phyloP scores from a whole-genome alignment of 1,140 invertebrate genomes.

The Achatina immaculata region DNA sequence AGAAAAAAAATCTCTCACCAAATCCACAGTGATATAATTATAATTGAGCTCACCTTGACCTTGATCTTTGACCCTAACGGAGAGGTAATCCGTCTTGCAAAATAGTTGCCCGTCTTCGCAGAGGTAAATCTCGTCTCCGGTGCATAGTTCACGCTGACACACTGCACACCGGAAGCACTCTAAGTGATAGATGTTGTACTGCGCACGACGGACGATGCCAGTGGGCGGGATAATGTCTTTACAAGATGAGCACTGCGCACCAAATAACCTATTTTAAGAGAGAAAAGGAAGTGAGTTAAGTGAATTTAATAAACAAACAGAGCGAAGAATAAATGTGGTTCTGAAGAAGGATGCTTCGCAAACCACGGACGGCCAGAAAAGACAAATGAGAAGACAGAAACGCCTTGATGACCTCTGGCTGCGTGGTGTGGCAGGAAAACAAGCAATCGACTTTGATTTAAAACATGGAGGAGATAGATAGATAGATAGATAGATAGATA shows the following conservation, averaged over 20 bases:
- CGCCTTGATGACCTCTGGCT: too few relatives aligned
- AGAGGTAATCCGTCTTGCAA: slow-evolving; percentile 63
- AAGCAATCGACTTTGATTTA: too few relatives aligned
- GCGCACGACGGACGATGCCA: slow-evolving; percentile 60
- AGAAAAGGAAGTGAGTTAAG: too few relatives aligned
- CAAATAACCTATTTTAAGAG: slow-evolving; percentile 54
- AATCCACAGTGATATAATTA: too few relatives aligned
- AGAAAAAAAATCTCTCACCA: too few relatives aligned
- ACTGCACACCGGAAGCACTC: slow-evolving; percentile 62
- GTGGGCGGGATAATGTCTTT: slow-evolving; percentile 52
- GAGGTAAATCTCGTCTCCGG: slow-evolving; percentile 68
- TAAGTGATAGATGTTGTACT: slow-evolving; percentile 66
- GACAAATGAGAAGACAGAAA: too few relatives aligned
- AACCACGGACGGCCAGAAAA: too few relatives aligned
- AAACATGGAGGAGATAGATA: background rate
- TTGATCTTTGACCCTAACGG: slow-evolving; percentile 3
- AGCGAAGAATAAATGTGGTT: too few relatives aligned
- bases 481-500: slow-evolving; percentile 11
- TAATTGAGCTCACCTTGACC: slow-evolving; percentile 15
- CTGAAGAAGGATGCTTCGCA: too few relatives aligned
- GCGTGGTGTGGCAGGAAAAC: too few relatives aligned
- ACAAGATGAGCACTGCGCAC: slow-evolving; percentile 63
- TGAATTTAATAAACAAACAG: too few relatives aligned
- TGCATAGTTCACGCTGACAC: slow-evolving; percentile 56
- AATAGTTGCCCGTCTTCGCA: slow-evolving; percentile 63